Percentiles rank a stretch among this genome's conserved stretches.
phyloP scores from a whole-genome alignment of 2,113 vertebrate species.

The Oceanodroma tethys region DNA sequence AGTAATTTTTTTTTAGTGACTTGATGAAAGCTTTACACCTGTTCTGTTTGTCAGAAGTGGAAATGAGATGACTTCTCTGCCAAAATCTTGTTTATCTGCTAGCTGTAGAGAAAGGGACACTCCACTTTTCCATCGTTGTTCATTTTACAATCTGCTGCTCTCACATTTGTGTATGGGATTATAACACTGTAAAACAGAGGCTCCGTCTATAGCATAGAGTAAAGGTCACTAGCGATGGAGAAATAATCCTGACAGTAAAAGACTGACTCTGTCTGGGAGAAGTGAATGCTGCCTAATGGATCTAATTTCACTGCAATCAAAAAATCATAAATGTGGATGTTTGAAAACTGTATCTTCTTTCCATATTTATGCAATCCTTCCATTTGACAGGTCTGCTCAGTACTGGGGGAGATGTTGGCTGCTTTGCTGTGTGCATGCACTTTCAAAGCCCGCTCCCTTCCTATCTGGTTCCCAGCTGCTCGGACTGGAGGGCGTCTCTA shows the following conservation, averaged over 20 bases:
- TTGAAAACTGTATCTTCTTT: background rate
- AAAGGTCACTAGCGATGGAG: background rate
- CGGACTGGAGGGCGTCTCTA: background rate
- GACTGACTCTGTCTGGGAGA: background rate
- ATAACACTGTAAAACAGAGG: background rate
- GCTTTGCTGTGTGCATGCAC: background rate
- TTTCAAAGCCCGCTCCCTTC: background rate
- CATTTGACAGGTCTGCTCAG: background rate
- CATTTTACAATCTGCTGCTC: background rate
- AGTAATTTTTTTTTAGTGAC: background rate
- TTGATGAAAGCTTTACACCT: background rate
- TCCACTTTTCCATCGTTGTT: background rate
- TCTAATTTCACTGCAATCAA: background rate
- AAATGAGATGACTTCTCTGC: background rate
- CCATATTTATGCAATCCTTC: background rate
- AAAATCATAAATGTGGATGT: background rate
- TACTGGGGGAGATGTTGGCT: background rate
- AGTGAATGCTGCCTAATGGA: background rate
- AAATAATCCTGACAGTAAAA: background rate
- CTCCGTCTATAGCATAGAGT: rapidly evolving
- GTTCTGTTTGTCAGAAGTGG: background rate
- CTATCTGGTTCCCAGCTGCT: background rate
- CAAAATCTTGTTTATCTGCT: background rate
- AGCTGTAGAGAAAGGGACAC: background rate
- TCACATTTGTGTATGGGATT: background rate